Evolutionary conservation across 2,888 invertebrate species (phyloP).

Genomic region (Yponomeuta cagnagella): DNA sequence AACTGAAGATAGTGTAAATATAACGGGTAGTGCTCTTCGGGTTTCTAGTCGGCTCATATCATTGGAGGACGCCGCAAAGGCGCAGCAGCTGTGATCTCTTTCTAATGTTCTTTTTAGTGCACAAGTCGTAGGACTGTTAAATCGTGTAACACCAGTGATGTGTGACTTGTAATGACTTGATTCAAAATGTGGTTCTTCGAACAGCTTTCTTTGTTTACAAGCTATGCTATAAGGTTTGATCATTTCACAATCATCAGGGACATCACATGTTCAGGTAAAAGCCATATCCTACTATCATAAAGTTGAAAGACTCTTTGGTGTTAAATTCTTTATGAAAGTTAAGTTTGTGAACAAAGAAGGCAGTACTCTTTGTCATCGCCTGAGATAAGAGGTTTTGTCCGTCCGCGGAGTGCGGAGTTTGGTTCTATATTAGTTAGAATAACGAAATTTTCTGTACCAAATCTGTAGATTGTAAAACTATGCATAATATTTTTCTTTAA

Average conservation of each 20-base stretch:
- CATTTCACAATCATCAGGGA: too few species aligned
- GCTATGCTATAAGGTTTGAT: background rate
- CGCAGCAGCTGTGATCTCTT: constrained; percentile 72
- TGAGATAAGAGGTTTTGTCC: constrained; percentile 21
- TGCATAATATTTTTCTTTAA: constrained; percentile 31
- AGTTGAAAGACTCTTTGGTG: too few species aligned
- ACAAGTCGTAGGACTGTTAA: constrained; percentile 25
- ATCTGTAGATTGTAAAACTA: constrained; percentile 68
- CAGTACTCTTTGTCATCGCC: background rate
- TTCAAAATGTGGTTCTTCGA: background rate
- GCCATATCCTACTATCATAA: too few species aligned
- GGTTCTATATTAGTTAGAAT: constrained; percentile 63
- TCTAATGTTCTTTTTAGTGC: constrained; percentile 63
- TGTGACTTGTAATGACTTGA: background rate
- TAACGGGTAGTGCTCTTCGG: constrained; percentile 54
- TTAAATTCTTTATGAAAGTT: too few species aligned
- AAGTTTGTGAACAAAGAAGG: too few species aligned
- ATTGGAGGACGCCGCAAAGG: constrained; percentile 59
- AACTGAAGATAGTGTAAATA: constrained; percentile 65
- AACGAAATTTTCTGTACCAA: constrained; percentile 73
- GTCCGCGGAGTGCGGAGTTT: constrained; percentile 40
- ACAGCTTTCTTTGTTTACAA: too few species aligned
- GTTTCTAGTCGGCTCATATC: constrained; percentile 69
- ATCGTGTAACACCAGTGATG: background rate
- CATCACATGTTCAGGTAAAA: too few species aligned